These are phyloP conservation scores for Gallinago solitaria DNA, from an alignment of 2,797 vertebrate species.

Conservation along the genomic window DNA sequence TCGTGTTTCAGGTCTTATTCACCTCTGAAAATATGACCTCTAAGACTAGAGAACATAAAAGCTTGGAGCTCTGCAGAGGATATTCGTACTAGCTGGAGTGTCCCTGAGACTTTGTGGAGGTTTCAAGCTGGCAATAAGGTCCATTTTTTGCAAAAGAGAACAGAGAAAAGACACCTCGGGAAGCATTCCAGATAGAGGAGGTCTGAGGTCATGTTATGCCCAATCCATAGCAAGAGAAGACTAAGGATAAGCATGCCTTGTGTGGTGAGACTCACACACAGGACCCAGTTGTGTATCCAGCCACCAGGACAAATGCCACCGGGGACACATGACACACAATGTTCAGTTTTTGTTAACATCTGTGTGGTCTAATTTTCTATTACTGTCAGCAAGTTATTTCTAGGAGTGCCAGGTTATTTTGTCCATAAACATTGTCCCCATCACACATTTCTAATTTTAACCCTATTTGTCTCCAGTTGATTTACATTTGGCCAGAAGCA, in stretches of 20 bases:
- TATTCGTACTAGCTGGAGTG: background rate
- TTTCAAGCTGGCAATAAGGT: background rate
- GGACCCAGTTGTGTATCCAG: background rate
- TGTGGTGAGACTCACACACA: background rate
- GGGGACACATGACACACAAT: background rate
- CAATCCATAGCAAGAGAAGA: background rate
- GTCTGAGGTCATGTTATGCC: background rate
- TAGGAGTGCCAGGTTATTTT: slow-evolving; percentile 76
- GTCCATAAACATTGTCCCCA: slow-evolving; percentile 78
- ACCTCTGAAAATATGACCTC: background rate
- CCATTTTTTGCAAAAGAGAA: background rate
- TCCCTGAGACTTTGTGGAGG: background rate
- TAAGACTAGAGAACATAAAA: background rate
- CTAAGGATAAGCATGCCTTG: background rate
- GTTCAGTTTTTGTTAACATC: slow-evolving; percentile 35
- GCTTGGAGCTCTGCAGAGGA: background rate
- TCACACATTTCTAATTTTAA: slow-evolving; percentile 81
- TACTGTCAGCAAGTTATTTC: slow-evolving; percentile 78
- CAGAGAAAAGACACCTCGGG: background rate
- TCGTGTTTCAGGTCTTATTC: background rate
- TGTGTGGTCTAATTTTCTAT: slow-evolving; percentile 79
- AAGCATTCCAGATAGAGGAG: background rate
- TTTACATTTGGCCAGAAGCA: slow-evolving; percentile 80
- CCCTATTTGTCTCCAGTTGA: slow-evolving; percentile 81
- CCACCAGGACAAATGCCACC: background rate